A percentile compares a stretch with the other conserved stretches of the same genome.
Conservation (phyloP, 30 jellyfish, hydroid and myxozoan genomes). For the Aurelia aurita complex sp. Pacific region DNA sequence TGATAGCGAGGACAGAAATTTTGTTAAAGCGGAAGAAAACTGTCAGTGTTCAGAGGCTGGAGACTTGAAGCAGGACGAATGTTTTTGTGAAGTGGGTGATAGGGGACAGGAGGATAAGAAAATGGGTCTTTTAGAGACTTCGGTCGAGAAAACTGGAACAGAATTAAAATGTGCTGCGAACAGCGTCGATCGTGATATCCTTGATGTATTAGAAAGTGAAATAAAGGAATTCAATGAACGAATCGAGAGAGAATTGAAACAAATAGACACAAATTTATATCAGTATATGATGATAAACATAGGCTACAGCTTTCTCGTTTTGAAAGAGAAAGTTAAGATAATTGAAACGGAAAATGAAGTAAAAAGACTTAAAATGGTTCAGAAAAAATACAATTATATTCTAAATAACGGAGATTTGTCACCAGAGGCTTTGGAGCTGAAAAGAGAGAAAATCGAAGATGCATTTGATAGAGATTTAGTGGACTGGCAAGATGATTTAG, state of each 20-base stretch:
- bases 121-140: no score
- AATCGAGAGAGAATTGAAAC: neutral
- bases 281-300: conserved; percentile 19
- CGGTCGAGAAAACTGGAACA: no score
- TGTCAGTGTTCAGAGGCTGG: no score
- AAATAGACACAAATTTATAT: neutral
- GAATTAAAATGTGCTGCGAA: no score
- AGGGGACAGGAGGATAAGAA: no score
- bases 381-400: neutral
- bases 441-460: neutral
- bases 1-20: no score
- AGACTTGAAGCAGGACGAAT: no score
- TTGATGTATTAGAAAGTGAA: neutral
- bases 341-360: neutral
- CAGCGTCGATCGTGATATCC: no score
- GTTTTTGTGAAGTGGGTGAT: no score
- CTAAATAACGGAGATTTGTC: neutral
- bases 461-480: neutral
- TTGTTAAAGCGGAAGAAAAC: no score
- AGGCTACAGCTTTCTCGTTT: conserved; percentile 29
- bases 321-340: conserved; percentile 17
- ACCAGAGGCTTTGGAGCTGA: neutral
- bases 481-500: conserved; percentile 12
- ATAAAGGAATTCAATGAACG: neutral
- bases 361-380: neutral